These are phyloP conservation scores for Pelecanoides urinatrix DNA, from an alignment of 2,113 vertebrate species.

Conservation along the genomic window DNA sequence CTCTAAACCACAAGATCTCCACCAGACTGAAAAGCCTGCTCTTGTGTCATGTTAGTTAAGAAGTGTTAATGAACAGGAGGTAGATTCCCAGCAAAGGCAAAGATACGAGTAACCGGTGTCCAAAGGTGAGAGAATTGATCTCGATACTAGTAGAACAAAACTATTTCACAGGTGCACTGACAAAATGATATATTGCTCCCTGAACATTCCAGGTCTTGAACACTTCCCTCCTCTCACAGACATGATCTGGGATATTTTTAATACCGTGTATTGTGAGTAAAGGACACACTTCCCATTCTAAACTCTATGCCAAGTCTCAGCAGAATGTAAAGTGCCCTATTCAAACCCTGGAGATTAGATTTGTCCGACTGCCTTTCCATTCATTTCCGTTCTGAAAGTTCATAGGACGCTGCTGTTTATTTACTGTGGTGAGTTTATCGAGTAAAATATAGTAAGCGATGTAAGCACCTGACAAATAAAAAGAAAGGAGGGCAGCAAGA, in stretches of 20 bases:
- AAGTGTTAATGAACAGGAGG: neutral
- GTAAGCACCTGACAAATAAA: neutral
- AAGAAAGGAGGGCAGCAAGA: neutral
- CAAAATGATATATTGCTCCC: neutral
- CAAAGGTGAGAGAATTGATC: neutral
- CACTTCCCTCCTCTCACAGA: slow-evolving; percentile 33
- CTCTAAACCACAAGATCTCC: neutral
- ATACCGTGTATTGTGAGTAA: neutral
- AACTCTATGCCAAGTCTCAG: slow-evolving; percentile 40
- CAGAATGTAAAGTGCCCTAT: neutral
- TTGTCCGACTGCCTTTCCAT: neutral
- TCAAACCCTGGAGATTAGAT: neutral
- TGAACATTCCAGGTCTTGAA: neutral
- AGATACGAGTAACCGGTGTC: neutral
- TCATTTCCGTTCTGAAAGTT: slow-evolving; percentile 8
- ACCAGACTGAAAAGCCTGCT: neutral
- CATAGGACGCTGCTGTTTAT: slow-evolving; percentile 12
- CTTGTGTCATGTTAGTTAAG: neutral
- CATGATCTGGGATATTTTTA: slow-evolving; percentile 45
- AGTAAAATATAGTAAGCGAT: neutral
- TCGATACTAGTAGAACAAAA: neutral
- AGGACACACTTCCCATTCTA: slow-evolving; percentile 52
- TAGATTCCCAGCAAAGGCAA: neutral
- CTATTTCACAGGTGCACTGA: neutral
- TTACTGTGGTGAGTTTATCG: neutral